Conservation (phyloP, 2,888 invertebrate genomes). For the Cheiracanthium punctorium region DNA sequence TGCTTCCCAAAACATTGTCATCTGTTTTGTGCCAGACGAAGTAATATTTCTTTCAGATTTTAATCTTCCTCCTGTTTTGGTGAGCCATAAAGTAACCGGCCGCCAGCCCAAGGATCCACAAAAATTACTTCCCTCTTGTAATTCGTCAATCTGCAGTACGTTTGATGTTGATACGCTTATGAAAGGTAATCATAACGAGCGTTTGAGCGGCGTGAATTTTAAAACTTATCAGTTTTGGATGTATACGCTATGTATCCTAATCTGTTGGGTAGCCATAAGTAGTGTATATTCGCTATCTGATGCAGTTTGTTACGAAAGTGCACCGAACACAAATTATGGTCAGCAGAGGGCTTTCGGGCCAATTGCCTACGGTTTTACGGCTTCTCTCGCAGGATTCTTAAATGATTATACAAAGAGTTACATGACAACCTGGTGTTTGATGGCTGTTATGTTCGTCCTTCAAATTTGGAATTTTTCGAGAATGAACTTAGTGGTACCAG, state of each 20-base stretch:
- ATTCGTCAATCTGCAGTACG: too few relatives aligned
- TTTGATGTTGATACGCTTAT: too few relatives aligned
- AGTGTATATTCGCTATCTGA: conserved; percentile 91
- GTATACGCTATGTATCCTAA: conserved; percentile 84
- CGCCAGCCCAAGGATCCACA: too few relatives aligned
- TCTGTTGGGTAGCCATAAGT: conserved; percentile 89
- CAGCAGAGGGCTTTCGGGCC: conserved; percentile 92
- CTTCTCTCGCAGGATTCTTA: conserved; percentile 84
- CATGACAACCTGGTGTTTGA: conserved; percentile 66
- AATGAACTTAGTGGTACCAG: conserved; percentile 35
- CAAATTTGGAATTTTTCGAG: conserved; percentile 55
- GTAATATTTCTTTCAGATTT: too few relatives aligned
- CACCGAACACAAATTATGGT: conserved; percentile 78
- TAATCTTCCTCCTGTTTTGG: too few relatives aligned
- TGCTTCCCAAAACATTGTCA: too few relatives aligned
- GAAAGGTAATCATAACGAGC: background rate
- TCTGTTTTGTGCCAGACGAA: too few relatives aligned
- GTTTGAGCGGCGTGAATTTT: background rate
- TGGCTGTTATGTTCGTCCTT: conserved; percentile 34
- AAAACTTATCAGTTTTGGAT: conserved; percentile 83
- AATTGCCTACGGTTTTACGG: conserved; percentile 89
- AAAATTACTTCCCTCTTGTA: too few relatives aligned
- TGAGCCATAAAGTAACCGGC: too few relatives aligned
- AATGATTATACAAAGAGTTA: conserved; percentile 79
- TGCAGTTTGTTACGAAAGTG: conserved; percentile 88